Evolutionary conservation across 2,888 invertebrate genomes (phyloP).

Genomic region (Lithophane leautieri): DNA sequence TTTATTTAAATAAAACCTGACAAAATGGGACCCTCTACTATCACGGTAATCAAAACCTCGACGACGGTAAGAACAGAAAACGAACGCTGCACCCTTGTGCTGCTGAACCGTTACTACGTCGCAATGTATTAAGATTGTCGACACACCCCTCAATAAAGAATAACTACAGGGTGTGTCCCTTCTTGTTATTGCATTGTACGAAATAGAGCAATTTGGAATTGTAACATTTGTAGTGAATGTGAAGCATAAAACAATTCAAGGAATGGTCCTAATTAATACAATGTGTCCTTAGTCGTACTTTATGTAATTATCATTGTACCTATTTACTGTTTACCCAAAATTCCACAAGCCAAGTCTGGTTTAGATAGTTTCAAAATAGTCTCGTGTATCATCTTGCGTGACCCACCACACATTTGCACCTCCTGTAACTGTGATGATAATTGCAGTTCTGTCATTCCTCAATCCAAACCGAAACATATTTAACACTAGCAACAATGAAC

Average conservation of each 20-base stretch:
- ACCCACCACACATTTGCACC: neutral
- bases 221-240: constrained; percentile 21
- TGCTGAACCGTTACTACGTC: constrained; percentile 7
- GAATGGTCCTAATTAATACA: neutral
- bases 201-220: constrained; percentile 33
- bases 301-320: too few relatives aligned
- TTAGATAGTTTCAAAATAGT: neutral
- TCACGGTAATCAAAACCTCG: neutral
- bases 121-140: constrained; percentile 20
- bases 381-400: neutral
- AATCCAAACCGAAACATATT: constrained; percentile 36
- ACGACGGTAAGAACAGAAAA: constrained; percentile 5
- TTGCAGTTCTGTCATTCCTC: neutral
- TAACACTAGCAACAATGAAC: constrained; percentile 44
- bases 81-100: constrained; percentile 18
- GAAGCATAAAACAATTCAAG: neutral
- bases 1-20: neutral
- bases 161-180: constrained; percentile 36
- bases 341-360: neutral
- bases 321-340: neutral
- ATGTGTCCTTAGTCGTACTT: too few relatives aligned
- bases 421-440: neutral
- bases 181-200: constrained; percentile 30
- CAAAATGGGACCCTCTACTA: neutral
- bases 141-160: constrained; percentile 40